Evolutionary conservation across 2,888 invertebrate species (phyloP).

Genomic region (Listrodromus nycthemerus): DNA sequence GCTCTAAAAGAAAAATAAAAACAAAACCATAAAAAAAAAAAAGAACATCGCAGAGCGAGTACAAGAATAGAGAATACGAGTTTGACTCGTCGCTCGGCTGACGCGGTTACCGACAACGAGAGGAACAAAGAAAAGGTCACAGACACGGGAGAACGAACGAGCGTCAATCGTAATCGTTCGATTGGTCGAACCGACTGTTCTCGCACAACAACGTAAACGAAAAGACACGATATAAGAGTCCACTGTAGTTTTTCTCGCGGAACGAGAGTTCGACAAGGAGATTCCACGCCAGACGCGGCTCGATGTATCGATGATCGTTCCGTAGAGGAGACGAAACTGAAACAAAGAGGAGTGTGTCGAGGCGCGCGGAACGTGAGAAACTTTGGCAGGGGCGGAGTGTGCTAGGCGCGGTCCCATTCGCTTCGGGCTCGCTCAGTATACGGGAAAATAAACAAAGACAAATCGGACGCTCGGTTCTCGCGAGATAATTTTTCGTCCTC

Average conservation of each 20-base stretch:
- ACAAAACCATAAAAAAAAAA: background rate
- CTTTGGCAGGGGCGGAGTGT: slow-evolving; percentile 24
- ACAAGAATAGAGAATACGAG: background rate
- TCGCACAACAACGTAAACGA: background rate
- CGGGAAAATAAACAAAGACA: background rate
- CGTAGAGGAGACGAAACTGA: background rate
- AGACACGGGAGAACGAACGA: slow-evolving; percentile 1
- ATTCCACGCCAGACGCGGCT: slow-evolving; percentile 2
- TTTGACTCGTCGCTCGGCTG: background rate
- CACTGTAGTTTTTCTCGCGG: background rate
- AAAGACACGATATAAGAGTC: background rate
- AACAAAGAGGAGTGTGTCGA: background rate
- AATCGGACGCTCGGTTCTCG: background rate
- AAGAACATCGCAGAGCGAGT: background rate
- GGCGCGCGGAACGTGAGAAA: slow-evolving; percentile 3
- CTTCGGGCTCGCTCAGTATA: background rate
- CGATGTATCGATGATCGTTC: slow-evolving; percentile 11
- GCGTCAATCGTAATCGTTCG: background rate
- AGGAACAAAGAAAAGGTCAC: background rate
- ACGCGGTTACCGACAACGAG: background rate
- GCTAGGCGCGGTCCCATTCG: slow-evolving; percentile 10
- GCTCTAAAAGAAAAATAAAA: background rate
- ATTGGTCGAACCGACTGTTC: background rate
- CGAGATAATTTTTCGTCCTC: background rate
- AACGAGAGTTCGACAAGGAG: background rate